phyloP scores from a whole-genome alignment of 2,888 invertebrate genomes.

The Ichneumoninae sp. region DNA sequence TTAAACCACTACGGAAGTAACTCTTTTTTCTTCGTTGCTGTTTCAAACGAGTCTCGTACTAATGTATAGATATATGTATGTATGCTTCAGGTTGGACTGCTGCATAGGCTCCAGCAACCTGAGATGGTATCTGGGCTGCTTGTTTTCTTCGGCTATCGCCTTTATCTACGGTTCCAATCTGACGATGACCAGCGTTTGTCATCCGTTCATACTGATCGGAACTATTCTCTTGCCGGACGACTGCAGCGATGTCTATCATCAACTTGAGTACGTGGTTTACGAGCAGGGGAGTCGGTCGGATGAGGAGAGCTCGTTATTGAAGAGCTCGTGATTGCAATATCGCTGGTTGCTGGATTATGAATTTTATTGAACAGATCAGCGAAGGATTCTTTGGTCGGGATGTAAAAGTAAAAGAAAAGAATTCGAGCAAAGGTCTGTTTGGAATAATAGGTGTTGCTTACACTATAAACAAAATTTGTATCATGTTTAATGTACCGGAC shows the following conservation, averaged over 20 bases:
- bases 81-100: constrained; percentile 90
- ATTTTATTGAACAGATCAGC: neutral
- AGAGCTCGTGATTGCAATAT: neutral
- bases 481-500: too few species aligned
- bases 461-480: too few species aligned
- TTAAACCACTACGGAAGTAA: neutral
- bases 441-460: too few species aligned
- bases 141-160: constrained; percentile 88
- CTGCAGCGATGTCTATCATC: constrained; percentile 93
- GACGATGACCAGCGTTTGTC: constrained; percentile 94
- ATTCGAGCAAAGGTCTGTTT: too few species aligned
- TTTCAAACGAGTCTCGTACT: neutral
- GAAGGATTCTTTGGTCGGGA: too few species aligned
- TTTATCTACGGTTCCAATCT: constrained; percentile 91
- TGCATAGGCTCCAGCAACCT: constrained; percentile 94
- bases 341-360: neutral
- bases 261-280: constrained; percentile 88
- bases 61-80: neutral
- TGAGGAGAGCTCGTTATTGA: neutral
- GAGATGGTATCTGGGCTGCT: constrained; percentile 89
- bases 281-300: neutral
- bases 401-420: too few species aligned
- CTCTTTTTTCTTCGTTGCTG: neutral
- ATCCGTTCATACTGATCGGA: constrained; percentile 89
- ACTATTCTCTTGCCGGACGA: constrained; percentile 92